Base-by-base conservation (phyloP, 37 sponge, comb jelly and placozoan genomes). In the Ephydatia muelleri region DNA sequence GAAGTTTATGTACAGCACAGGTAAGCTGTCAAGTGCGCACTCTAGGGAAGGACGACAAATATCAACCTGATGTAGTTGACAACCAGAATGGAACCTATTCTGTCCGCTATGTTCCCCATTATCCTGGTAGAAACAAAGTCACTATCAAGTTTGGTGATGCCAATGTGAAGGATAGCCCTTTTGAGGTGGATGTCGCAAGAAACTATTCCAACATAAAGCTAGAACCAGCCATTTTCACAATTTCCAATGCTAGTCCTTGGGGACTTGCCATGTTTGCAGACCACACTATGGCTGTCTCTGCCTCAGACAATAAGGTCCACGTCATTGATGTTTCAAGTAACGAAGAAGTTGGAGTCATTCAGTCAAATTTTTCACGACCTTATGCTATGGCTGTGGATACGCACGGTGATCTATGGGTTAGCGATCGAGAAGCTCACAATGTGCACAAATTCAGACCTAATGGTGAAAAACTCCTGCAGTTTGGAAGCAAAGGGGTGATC, bases 341-440 rank as follows among this genome's bases (percentile, higher is more conserved):
- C 5, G 49, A 82, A 14, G 49, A 77, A 40, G 65, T 82, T 21
- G 47, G 65, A 13, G 30, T 23, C 16, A 49, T 90, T 25, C 68
- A 40, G 12, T 81, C 86, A 29, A 85, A 85, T 37, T 90, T 90
- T 64, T 70, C 64, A 2, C 82, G 86, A 34, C 90, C 90, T 21
- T 90, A 90, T 49, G 82, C 76, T 1, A 90, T 90, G 27, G 57
- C 76, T 0, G 78, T 70, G 1, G 90, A 90, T 28, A 29, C 65
- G 0, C 82, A 78, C 25, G 67, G 71, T 28, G 66, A 36, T 70
- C 65, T 90, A 3, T 90, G 90, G 90, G 66, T 90, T 48, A 90
- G 86, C 34, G 90, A 90, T 68, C 33, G 90, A 8, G 90, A 90
- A 78, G 90, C 90, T 27, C 90, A 90, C 82, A 90, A 81, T 37